phyloP scores from a whole-genome alignment of 2,888 invertebrate species.

The Trissoscelio sp. region DNA sequence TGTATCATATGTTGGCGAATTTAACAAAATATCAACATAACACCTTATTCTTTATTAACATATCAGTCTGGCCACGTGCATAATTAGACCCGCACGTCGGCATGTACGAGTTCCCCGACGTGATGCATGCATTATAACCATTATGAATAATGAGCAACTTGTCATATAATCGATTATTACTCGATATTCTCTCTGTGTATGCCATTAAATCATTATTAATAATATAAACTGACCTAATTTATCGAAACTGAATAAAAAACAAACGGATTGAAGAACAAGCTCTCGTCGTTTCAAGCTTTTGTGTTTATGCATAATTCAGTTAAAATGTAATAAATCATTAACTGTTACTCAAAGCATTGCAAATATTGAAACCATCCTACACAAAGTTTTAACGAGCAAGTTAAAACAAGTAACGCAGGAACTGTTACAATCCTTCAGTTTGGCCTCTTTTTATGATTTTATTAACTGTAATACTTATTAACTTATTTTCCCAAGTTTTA shows the following conservation, averaged over 20 bases:
- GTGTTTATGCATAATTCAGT: neutral
- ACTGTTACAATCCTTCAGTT: constrained; percentile 1
- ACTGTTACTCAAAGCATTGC: neutral
- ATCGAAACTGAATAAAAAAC: constrained; percentile 5
- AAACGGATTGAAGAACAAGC: neutral
- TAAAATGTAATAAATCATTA: constrained; percentile 13
- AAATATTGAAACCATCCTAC: constrained; percentile 1
- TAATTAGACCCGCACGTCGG: constrained; percentile 40
- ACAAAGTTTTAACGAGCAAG: constrained; percentile 26
- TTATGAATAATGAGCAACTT: constrained; percentile 57
- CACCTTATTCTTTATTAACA: constrained; percentile 28
- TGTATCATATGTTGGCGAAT: neutral
- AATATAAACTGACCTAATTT: constrained; percentile 47
- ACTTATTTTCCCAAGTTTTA: constrained; percentile 5
- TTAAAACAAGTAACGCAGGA: neutral
- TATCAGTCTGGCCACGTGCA: constrained; percentile 22
- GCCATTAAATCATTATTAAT: constrained; percentile 31
- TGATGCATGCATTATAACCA: constrained; percentile 51
- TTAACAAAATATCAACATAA: neutral
- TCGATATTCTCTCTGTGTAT: constrained; percentile 33
- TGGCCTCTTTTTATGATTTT: neutral
- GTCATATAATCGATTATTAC: constrained; percentile 50
- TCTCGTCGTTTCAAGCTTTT: neutral
- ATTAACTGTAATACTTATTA: neutral
- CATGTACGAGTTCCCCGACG: constrained; percentile 35